Conservation (phyloP, 2,888 invertebrate genomes). For the Trisateles emortualis region DNA sequence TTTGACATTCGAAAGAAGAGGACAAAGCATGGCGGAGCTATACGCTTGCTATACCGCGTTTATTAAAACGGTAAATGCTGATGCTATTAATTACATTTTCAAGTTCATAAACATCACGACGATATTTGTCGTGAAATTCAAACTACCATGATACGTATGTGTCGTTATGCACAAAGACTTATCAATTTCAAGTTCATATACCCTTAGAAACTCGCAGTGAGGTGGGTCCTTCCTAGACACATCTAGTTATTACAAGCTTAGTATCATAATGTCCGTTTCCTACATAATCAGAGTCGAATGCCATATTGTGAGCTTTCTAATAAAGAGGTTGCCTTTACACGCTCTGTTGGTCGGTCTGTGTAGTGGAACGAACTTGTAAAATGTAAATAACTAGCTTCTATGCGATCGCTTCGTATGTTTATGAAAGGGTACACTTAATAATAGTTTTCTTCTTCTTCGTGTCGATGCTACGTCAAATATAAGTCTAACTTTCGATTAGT, state of each 20-base stretch:
- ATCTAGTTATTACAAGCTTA: constrained; percentile 43
- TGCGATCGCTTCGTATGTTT: too few relatives aligned
- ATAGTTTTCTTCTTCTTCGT: too few relatives aligned
- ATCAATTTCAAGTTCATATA: constrained; percentile 1
- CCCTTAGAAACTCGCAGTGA: not conserved
- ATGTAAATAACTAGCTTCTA: constrained; percentile 19
- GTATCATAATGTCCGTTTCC: constrained; percentile 55
- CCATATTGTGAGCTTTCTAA: constrained; percentile 59
- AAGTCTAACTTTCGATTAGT: too few relatives aligned
- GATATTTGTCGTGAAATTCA: not conserved
- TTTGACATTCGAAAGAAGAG: too few relatives aligned
- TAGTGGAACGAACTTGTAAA: constrained; percentile 31
- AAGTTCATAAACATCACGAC: too few relatives aligned
- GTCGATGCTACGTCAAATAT: too few relatives aligned
- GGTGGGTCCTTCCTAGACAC: constrained; percentile 43
- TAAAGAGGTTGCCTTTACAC: constrained; percentile 60
- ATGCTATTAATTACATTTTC: not conserved
- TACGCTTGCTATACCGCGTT: too few relatives aligned
- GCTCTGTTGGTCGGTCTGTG: constrained; percentile 59
- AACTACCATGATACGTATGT: not conserved
- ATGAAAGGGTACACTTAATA: too few relatives aligned
- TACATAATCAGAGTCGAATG: constrained; percentile 62
- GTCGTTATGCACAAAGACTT: not conserved
- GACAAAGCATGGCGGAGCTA: too few relatives aligned
- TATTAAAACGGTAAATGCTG: not conserved